Conservation (phyloP, 2,797 vertebrate species). For the Pangasius larnaudii region DNA sequence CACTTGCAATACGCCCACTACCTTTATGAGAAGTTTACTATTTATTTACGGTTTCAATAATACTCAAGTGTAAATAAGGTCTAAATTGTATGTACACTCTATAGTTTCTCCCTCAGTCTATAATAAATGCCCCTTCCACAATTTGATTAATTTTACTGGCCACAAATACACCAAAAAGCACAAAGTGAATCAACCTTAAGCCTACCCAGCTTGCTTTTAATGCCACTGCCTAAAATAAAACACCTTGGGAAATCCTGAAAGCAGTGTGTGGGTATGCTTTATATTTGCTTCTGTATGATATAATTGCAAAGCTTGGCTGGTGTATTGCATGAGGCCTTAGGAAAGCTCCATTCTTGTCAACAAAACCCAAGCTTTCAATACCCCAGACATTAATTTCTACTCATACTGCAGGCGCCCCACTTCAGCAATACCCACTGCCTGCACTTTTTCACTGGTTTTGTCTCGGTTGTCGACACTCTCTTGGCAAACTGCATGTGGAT, state of each 20-base stretch:
- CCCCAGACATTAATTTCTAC: conserved; percentile 44
- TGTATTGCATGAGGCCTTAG: conserved; percentile 9
- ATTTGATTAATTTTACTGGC: background rate
- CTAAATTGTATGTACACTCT: background rate
- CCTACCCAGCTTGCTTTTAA: conserved; percentile 5
- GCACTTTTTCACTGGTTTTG: conserved; percentile 18
- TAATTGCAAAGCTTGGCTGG: conserved; percentile 43
- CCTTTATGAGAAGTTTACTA: background rate
- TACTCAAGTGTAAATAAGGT: background rate
- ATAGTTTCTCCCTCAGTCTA: background rate
- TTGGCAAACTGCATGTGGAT: conserved; percentile 30
- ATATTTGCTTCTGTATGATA: conserved; percentile 31
- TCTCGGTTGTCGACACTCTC: conserved; percentile 24
- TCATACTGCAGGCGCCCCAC: conserved; percentile 3
- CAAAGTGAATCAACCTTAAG: conserved; percentile 16
- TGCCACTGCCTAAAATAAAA: conserved; percentile 24
- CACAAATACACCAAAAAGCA: background rate
- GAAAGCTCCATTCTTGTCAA: conserved; percentile 45
- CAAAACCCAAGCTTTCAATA: conserved; percentile 35
- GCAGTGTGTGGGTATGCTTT: conserved; percentile 29
- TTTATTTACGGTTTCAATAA: background rate
- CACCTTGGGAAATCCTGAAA: conserved; percentile 15
- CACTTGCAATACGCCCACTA: background rate
- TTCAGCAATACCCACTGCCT: conserved; percentile 13
- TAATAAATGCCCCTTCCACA: background rate